phyloP scores from a whole-genome alignment of 1,140 invertebrate genomes.

The Holcopasites calliopsidis region DNA sequence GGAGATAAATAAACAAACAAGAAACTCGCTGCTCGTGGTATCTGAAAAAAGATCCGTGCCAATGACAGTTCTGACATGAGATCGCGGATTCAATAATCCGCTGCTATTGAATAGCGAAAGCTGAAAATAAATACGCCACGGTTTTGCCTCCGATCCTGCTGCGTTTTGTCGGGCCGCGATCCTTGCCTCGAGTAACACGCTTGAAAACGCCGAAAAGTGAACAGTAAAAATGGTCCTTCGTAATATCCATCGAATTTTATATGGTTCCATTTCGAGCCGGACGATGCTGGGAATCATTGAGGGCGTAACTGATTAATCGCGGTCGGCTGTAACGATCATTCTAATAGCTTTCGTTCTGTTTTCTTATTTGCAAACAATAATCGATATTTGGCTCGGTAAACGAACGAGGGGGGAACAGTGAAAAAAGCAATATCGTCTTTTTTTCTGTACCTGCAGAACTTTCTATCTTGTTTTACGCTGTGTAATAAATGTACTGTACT shows the following conservation, averaged over 20 bases:
- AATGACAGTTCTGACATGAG: constrained; percentile 50
- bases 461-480: too few relatives aligned
- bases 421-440: too few relatives aligned
- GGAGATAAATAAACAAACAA: constrained; percentile 31
- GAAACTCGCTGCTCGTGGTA: neutral
- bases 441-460: too few relatives aligned
- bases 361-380: neutral
- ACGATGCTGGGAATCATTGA: neutral
- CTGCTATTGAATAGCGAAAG: constrained; percentile 52
- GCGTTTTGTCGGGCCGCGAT: constrained; percentile 10
- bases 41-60: constrained; percentile 46
- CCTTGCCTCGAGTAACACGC: constrained; percentile 9
- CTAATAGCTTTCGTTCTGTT: too few relatives aligned
- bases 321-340: neutral
- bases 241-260: neutral
- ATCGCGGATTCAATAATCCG: constrained; percentile 59
- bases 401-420: too few relatives aligned
- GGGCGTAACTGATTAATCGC: neutral
- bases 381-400: too few relatives aligned
- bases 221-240: neutral
- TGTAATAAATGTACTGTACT: too few relatives aligned
- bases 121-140: constrained; percentile 60
- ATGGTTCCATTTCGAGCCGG: neutral
- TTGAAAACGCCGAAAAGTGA: constrained; percentile 30
- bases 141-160: neutral